Conservation (phyloP, 2,888 invertebrate genomes). For the Phengaris arion region DNA sequence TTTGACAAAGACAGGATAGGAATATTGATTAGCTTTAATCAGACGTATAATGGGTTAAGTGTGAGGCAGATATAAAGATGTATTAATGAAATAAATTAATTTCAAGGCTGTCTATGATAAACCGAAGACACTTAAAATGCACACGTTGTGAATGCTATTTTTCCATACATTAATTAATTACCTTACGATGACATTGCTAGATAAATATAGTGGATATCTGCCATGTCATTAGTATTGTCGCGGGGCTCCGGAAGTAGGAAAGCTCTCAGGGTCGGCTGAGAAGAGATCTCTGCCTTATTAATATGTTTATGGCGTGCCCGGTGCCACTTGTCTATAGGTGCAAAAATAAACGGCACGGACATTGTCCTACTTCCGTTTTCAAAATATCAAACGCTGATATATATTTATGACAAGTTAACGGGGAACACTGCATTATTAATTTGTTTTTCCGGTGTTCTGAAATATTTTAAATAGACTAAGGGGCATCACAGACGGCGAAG, state of each 20-base stretch:
- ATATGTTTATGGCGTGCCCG: slow-evolving; percentile 34
- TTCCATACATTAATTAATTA: slow-evolving; percentile 34
- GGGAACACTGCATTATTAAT: background rate
- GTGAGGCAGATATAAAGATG: too few species aligned
- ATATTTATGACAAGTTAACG: background rate
- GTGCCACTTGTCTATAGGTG: slow-evolving; percentile 21
- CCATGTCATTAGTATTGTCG: slow-evolving; percentile 61
- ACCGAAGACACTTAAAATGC: background rate
- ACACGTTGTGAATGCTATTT: slow-evolving; percentile 28
- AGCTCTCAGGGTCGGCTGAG: slow-evolving; percentile 52
- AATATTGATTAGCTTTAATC: background rate
- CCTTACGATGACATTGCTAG: slow-evolving; percentile 33
- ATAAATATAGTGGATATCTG: slow-evolving; percentile 31
- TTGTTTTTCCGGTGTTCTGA: background rate
- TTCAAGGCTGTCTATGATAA: background rate
- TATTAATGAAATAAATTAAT: background rate
- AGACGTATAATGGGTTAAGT: background rate
- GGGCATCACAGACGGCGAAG: too few species aligned
- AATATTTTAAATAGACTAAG: background rate
- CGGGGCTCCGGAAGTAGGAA: slow-evolving; percentile 71
- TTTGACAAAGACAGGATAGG: too few species aligned
- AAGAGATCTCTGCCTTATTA: slow-evolving; percentile 46
- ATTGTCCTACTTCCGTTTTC: slow-evolving; percentile 28
- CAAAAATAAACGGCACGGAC: slow-evolving; percentile 31
- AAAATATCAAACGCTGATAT: background rate